phyloP scores from a whole-genome alignment of 1,140 invertebrate species.

The Mya arenaria region DNA sequence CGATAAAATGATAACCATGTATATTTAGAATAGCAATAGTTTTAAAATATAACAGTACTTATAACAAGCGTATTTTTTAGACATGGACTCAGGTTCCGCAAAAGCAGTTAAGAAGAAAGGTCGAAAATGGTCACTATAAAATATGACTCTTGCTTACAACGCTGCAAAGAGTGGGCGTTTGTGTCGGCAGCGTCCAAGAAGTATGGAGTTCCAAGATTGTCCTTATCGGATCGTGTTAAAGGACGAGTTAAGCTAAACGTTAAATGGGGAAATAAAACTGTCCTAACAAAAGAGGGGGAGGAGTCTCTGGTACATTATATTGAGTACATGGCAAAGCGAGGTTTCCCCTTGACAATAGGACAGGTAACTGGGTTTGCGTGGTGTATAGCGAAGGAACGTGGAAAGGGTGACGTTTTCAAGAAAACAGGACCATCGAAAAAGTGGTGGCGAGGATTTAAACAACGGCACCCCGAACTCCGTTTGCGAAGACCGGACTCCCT shows the following conservation, averaged over 20 bases:
- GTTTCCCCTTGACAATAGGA: not conserved
- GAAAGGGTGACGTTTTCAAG: not conserved
- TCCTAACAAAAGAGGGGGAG: not conserved
- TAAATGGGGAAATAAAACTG: conserved; percentile 1
- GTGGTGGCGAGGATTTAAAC: conserved; percentile 9
- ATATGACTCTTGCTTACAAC: too few relatives aligned
- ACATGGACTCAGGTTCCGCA: too few relatives aligned
- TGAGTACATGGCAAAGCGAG: not conserved
- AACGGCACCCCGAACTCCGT: not conserved
- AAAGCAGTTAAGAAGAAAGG: too few relatives aligned
- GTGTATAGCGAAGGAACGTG: not conserved
- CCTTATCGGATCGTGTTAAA: not conserved
- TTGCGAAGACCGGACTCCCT: not conserved
- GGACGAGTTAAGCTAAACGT: not conserved
- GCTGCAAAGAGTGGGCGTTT: too few relatives aligned
- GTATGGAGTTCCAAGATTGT: not conserved
- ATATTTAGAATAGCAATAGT: too few relatives aligned
- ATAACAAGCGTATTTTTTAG: too few relatives aligned
- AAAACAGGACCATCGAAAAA: not conserved
- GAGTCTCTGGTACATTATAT: not conserved
- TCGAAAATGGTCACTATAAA: too few relatives aligned
- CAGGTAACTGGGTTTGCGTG: not conserved
- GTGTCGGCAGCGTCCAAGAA: not conserved
- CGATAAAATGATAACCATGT: too few relatives aligned
- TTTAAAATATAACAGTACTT: too few relatives aligned